Conservation (phyloP, 2,797 vertebrate species). For the Xenentodon cancila region DNA sequence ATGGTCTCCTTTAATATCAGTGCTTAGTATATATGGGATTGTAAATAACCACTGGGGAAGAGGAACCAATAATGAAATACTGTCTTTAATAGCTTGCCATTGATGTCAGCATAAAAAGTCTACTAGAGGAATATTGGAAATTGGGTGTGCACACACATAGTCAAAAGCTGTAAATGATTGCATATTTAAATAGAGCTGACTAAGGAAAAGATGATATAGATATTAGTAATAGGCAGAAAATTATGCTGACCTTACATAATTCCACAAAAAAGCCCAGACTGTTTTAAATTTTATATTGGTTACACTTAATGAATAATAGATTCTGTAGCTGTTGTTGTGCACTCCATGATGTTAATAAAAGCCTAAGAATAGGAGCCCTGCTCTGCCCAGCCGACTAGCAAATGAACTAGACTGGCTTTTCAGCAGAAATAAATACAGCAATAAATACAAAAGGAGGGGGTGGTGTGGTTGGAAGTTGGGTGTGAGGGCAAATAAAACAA, state of each 20-base stretch:
- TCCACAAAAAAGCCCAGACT: slow-evolving; percentile 89
- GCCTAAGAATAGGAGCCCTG: slow-evolving; percentile 80
- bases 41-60: slow-evolving; percentile 99
- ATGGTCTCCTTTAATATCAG: slow-evolving; percentile 99
- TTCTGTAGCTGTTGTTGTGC: slow-evolving; percentile 93
- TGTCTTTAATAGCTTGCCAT: slow-evolving; percentile 99
- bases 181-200: slow-evolving; percentile 99
- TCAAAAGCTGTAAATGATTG: slow-evolving; percentile 99
- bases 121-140: slow-evolving; percentile 99
- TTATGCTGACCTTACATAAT: slow-evolving; percentile 99
- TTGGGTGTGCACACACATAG: slow-evolving; percentile 95
- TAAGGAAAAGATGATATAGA: slow-evolving; percentile 99
- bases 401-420: slow-evolving; percentile 85
- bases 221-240: slow-evolving; percentile 99
- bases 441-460: slow-evolving; percentile 76
- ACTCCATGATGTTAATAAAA: slow-evolving; percentile 91
- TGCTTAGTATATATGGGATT: slow-evolving; percentile 99
- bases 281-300: slow-evolving; percentile 99
- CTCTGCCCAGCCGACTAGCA: slow-evolving; percentile 82
- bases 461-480: slow-evolving; percentile 14
- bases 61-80: slow-evolving; percentile 99
- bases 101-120: slow-evolving; percentile 99
- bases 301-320: slow-evolving; percentile 99
- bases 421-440: slow-evolving; percentile 84
- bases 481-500: slow-evolving; percentile 37